Conservation (phyloP, 2,888 invertebrate species). For the Minunthozetes semirufus region DNA sequence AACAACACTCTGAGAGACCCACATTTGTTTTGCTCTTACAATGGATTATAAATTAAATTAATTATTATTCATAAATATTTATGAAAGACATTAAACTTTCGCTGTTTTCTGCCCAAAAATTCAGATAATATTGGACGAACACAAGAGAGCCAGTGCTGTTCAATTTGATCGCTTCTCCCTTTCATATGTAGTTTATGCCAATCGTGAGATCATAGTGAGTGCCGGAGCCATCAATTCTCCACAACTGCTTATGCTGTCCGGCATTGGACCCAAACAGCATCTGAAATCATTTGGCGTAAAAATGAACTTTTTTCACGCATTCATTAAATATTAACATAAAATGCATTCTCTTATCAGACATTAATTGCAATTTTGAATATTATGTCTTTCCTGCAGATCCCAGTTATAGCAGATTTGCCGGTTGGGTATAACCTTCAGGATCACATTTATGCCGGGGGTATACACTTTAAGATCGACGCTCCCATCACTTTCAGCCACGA, state of each 20-base stretch:
- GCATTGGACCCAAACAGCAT: conserved; percentile 71
- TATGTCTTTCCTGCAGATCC: conserved; percentile 53
- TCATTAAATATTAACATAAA: not conserved
- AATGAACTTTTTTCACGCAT: not conserved
- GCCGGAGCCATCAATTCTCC: conserved; percentile 89
- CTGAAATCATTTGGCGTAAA: conserved; percentile 54
- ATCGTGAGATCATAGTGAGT: conserved; percentile 79
- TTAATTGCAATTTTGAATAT: too few relatives aligned
- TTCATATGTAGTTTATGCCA: conserved; percentile 64
- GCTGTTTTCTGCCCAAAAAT: not conserved
- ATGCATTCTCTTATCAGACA: not conserved
- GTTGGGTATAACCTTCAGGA: conserved; percentile 84
- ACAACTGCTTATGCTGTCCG: conserved; percentile 86
- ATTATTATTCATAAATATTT: not conserved
- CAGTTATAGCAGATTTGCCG: conserved; percentile 67
- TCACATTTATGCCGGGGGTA: conserved; percentile 75
- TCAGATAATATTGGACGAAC: conserved; percentile 60
- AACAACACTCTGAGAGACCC: not conserved
- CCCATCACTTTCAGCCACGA: conserved; percentile 50
- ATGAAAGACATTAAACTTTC: conserved; percentile 4
- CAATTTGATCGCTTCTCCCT: conserved; percentile 69
- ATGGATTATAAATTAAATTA: conserved; percentile 1
- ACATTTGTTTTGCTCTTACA: not conserved
- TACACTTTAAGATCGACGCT: conserved; percentile 72
- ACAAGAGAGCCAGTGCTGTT: conserved; percentile 71